A percentile compares a stretch with the other conserved stretches of the same genome.
phyloP scores from a whole-genome alignment of 2,888 invertebrate species.

The Herminia tarsipennalis region DNA sequence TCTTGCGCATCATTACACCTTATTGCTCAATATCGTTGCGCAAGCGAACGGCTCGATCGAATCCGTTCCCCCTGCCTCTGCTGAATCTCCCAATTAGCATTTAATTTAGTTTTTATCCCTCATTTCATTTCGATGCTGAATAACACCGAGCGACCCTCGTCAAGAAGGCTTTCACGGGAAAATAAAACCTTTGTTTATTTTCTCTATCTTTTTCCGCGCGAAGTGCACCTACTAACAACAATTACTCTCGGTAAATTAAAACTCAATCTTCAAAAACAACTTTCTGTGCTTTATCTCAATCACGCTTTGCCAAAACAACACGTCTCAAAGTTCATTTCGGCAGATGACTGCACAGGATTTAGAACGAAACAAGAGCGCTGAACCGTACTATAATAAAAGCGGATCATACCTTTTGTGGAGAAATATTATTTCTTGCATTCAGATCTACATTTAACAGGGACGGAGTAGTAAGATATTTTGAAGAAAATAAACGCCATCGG shows the following conservation, averaged over 20 bases:
- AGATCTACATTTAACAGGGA: conserved; percentile 24
- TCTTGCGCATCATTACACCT: conserved; percentile 63
- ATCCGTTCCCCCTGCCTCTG: conserved; percentile 53
- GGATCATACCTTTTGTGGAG: conserved; percentile 22
- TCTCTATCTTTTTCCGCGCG: conserved; percentile 64
- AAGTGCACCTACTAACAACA: conserved; percentile 67
- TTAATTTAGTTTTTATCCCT: conserved; percentile 79
- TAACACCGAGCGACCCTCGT: conserved; percentile 74
- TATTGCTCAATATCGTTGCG: conserved; percentile 62
- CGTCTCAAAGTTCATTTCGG: conserved; percentile 29
- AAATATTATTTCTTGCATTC: conserved; percentile 29
- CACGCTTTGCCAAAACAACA: conserved; percentile 27
- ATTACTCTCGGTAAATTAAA: conserved; percentile 70
- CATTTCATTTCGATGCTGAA: conserved; percentile 75
- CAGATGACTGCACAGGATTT: conserved; percentile 31
- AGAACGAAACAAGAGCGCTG: conserved; percentile 22
- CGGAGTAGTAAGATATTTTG: conserved; percentile 34
- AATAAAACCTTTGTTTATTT: conserved; percentile 75
- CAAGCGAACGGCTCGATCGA: conserved; percentile 55
- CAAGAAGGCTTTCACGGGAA: conserved; percentile 70
- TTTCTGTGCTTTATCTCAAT: conserved; percentile 62
- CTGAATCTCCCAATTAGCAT: conserved; percentile 77
- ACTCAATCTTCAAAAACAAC: conserved; percentile 64
- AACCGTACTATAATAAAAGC: conserved; percentile 22
- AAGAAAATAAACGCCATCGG: conserved; percentile 48